Conservation (phyloP, 2,113 vertebrate genomes). For the Ameiurus melas region DNA sequence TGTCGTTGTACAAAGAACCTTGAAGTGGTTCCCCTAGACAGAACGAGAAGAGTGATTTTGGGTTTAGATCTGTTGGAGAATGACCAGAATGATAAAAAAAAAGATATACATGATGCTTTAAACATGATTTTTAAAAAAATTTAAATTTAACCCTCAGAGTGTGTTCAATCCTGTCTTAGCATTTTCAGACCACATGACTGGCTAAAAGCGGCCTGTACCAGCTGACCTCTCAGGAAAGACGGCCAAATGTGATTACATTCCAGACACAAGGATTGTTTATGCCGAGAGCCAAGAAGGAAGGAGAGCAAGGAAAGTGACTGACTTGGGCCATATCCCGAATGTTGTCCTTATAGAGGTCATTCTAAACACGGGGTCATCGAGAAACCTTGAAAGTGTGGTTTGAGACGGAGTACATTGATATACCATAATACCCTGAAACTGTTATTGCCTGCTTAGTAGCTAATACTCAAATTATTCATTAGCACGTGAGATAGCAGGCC, state of each 20-base stretch:
- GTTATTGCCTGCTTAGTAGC: neutral
- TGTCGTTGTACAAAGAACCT: neutral
- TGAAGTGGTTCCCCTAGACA: neutral
- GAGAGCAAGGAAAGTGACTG: neutral
- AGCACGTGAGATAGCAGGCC: neutral
- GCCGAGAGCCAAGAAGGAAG: neutral
- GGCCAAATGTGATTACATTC: constrained; percentile 31
- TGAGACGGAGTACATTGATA: neutral
- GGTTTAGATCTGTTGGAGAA: neutral
- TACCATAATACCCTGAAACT: no score
- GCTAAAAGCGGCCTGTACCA: neutral
- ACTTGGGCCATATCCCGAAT: neutral
- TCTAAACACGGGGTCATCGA: neutral
- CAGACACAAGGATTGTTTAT: constrained; percentile 3
- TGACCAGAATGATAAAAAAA: neutral
- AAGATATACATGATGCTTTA: neutral
- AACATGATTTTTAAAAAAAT: neutral
- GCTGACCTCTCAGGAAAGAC: neutral
- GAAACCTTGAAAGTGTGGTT: neutral
- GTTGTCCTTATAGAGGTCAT: constrained; percentile 3
- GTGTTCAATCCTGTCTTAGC: neutral
- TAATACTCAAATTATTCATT: neutral
- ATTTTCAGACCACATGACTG: constrained; percentile 10
- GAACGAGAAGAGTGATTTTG: neutral
- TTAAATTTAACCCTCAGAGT: no score